Conservation (phyloP, 2,888 invertebrate genomes). For the Heliconius ethilla region DNA sequence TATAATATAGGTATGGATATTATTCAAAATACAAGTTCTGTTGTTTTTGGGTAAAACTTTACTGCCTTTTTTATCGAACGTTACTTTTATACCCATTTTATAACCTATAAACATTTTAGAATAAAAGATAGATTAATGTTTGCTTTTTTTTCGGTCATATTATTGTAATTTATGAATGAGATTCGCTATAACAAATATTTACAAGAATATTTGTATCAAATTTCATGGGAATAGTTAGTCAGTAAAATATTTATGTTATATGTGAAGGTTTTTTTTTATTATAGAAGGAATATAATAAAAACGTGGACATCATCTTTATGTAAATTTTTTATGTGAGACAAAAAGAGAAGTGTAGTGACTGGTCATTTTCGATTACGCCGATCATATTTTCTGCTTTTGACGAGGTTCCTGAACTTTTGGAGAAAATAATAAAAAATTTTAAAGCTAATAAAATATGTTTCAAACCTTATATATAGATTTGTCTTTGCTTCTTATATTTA, state of each 20-base stretch:
- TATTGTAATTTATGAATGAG: slow-evolving; percentile 22
- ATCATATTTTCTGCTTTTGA: slow-evolving; percentile 6
- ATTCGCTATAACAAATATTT: slow-evolving; percentile 12
- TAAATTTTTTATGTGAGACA: slow-evolving; percentile 23
- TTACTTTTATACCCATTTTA: neutral
- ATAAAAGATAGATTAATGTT: slow-evolving; percentile 15
- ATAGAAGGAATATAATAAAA: slow-evolving; percentile 25
- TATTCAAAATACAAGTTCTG: neutral
- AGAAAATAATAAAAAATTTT: slow-evolving; percentile 15
- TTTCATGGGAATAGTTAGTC: slow-evolving; percentile 27
- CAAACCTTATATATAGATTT: slow-evolving; percentile 7
- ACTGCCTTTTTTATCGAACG: neutral
- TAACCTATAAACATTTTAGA: slow-evolving; percentile 17
- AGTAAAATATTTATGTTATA: slow-evolving; percentile 21
- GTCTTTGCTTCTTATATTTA: slow-evolving; percentile 23
- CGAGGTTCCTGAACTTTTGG: slow-evolving; percentile 23
- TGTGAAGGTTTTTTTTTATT: slow-evolving; percentile 30
- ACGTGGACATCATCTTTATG: slow-evolving; percentile 32
- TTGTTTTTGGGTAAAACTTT: neutral
- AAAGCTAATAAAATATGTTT: slow-evolving; percentile 18
- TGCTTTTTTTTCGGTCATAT: slow-evolving; percentile 3
- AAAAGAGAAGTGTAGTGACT: slow-evolving; percentile 23
- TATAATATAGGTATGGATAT: neutral
- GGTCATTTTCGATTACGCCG: slow-evolving; percentile 21
- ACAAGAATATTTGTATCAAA: slow-evolving; percentile 21